Percentiles rank a stretch among this genome's conserved stretches.
Conservation (phyloP, 2,797 vertebrate species). For the Otolemur crassicaudatus region DNA sequence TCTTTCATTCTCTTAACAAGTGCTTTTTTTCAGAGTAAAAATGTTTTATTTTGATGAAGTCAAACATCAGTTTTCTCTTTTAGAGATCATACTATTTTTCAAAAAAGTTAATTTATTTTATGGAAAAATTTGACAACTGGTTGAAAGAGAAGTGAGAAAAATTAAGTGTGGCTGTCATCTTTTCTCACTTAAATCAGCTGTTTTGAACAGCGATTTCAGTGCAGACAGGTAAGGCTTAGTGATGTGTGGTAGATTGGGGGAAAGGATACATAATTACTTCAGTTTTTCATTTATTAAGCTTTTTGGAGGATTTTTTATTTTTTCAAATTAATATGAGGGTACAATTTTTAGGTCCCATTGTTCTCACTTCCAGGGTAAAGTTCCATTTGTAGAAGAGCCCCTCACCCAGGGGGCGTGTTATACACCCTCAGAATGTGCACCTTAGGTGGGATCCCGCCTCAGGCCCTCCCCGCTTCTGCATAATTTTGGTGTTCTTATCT, state of each 20-base stretch:
- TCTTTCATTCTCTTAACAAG: background rate
- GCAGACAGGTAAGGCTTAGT: background rate
- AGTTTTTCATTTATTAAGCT: background rate
- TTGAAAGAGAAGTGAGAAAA: background rate
- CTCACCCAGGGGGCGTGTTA: no score
- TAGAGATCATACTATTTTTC: background rate
- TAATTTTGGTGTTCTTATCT: background rate
- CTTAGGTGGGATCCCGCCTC: no score
- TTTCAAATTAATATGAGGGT: no score
- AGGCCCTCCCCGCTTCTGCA: no score
- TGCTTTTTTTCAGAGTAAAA: background rate
- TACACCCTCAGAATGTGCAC: no score
- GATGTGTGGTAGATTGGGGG: background rate
- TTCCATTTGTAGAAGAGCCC: no score
- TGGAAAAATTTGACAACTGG: background rate
- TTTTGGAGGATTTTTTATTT: background rate
- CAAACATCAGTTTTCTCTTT: background rate
- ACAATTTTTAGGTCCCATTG: no score
- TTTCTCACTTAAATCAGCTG: background rate
- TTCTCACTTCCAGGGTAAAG: no score
- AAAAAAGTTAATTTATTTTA: background rate
- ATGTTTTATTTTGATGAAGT: background rate
- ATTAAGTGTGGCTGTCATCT: background rate
- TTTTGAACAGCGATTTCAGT: background rate
- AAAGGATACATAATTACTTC: background rate